These are phyloP conservation scores for Bradypodion pumilum DNA, from an alignment of 2,797 vertebrate genomes.

Conservation along the genomic window DNA sequence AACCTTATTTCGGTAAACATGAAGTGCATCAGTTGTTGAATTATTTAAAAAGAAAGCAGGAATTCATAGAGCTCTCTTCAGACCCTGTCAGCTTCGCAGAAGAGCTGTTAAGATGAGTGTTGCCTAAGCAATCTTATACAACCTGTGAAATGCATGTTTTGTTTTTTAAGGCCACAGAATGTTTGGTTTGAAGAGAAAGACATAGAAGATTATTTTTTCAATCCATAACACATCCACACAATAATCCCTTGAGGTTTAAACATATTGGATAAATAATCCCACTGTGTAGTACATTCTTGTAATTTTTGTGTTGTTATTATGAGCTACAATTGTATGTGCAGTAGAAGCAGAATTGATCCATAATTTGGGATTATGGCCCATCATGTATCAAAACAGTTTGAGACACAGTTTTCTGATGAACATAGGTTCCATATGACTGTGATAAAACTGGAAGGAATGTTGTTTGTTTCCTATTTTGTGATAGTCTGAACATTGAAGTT, in stretches of 20 bases:
- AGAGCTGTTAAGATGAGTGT: not conserved
- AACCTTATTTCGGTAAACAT: not conserved
- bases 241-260: not conserved
- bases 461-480: slow-evolving; percentile 25
- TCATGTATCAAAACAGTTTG: not conserved
- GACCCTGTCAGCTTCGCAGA: not conserved
- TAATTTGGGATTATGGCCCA: not conserved
- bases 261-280: not conserved
- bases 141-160: not conserved
- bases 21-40: not conserved
- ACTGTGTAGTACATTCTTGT: slow-evolving; percentile 8
- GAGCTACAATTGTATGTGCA: not conserved
- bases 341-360: not conserved
- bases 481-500: slow-evolving; percentile 51
- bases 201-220: slow-evolving; percentile 14
- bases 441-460: slow-evolving; percentile 8
- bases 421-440: not conserved
- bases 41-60: not conserved
- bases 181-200: slow-evolving; percentile 1
- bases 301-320: not conserved
- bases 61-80: not conserved
- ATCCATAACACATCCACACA: not conserved
- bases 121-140: not conserved
- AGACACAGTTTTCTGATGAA: not conserved
- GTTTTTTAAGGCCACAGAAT: not conserved